Percentiles rank a stretch among this genome's conserved stretches.
These are phyloP conservation scores for Arbacia lixula DNA, from an alignment of 53 echinoderm and acorn worm species.

Conservation along the genomic window DNA sequence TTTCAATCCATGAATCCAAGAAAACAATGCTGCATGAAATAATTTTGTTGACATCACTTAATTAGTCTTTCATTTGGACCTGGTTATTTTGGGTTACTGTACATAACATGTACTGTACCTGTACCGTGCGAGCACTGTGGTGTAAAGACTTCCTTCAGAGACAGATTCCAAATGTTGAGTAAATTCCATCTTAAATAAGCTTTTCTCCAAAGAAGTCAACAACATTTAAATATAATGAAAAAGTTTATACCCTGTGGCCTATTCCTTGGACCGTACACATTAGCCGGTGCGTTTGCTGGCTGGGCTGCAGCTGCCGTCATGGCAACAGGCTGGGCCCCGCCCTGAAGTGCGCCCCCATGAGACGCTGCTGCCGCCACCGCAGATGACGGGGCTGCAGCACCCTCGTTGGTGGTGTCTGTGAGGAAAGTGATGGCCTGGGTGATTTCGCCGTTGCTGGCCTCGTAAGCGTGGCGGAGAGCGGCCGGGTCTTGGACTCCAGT, in stretches of 20 bases:
- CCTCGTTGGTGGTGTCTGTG: slow-evolving; percentile 44
- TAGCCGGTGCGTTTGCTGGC: slow-evolving; percentile 47
- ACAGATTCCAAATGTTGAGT: too few species aligned
- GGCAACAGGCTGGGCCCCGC: slow-evolving; percentile 11
- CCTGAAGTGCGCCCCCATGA: slow-evolving; percentile 13
- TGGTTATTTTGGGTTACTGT: too few species aligned
- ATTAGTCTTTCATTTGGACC: too few species aligned
- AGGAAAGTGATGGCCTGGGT: slow-evolving; percentile 84
- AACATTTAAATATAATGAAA: not conserved
- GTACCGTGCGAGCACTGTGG: too few species aligned
- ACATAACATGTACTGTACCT: too few species aligned
- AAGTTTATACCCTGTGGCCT: slow-evolving; percentile 67
- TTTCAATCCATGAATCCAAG: too few species aligned
- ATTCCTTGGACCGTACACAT: slow-evolving; percentile 67
- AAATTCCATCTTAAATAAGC: too few species aligned
- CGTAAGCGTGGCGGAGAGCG: slow-evolving; percentile 74
- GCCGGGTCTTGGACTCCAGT: slow-evolving; percentile 84
- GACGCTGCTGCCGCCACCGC: slow-evolving; percentile 28
- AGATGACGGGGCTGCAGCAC: slow-evolving; percentile 41
- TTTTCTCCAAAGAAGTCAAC: too few species aligned
- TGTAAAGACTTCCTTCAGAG: too few species aligned
- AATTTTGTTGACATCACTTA: too few species aligned
- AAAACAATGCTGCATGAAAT: too few species aligned
- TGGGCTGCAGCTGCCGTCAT: slow-evolving; percentile 20
- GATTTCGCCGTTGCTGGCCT: slow-evolving; percentile 92